Conservation (phyloP, 64 coral and sea anemone genomes). For the Hydrozoanthus tunicans region DNA sequence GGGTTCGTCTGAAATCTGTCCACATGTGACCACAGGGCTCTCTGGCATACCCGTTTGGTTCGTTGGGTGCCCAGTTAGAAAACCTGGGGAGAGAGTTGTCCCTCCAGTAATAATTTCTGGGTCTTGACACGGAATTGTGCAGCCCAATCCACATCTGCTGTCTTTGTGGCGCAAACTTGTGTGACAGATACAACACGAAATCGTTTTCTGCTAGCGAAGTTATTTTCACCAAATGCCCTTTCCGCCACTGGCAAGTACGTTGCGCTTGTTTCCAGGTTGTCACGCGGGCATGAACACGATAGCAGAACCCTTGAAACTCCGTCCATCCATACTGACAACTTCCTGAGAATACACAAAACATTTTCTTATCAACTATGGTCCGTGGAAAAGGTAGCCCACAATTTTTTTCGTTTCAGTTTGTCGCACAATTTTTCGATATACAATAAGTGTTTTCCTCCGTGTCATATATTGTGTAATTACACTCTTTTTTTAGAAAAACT, state of each 20-base stretch:
- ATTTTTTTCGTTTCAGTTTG: too few relatives aligned
- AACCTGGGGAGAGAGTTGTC: not conserved
- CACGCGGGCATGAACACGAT: not conserved
- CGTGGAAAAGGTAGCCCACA: too few relatives aligned
- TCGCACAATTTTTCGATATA: too few relatives aligned
- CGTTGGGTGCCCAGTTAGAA: not conserved
- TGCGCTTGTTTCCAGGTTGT: slow-evolving; percentile 9
- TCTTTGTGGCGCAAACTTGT: not conserved
- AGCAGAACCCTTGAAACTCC: slow-evolving; percentile 13
- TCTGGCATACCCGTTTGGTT: not conserved
- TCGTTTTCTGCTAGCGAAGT: not conserved
- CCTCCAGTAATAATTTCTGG: slow-evolving; percentile 7
- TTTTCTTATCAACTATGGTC: too few relatives aligned
- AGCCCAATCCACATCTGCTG: slow-evolving; percentile 14
- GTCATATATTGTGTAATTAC: too few relatives aligned
- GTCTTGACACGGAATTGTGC: not conserved
- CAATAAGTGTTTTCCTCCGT: too few relatives aligned
- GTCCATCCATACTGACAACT: not conserved
- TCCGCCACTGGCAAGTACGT: not conserved
- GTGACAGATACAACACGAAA: slow-evolving; percentile 15
- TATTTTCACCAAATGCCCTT: not conserved
- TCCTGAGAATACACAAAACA: not conserved
- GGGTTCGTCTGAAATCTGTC: not conserved
- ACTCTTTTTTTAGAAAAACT: too few relatives aligned
- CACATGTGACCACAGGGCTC: slow-evolving; percentile 24